Base-by-base conservation (phyloP, 2,797 vertebrate species). In the Dallia pectoralis region DNA sequence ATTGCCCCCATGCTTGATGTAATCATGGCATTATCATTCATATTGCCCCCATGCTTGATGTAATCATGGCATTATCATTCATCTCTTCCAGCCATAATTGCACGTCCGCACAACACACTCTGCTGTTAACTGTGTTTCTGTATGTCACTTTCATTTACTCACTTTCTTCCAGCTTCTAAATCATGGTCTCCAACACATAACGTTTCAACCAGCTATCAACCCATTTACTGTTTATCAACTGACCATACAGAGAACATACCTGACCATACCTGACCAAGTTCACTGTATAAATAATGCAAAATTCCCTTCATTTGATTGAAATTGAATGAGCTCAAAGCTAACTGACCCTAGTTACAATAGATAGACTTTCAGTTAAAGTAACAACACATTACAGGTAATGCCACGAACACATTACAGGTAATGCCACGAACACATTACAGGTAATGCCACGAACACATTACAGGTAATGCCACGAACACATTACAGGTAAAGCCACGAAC, bases 41-140 rank as follows among this genome's bases (percentile, higher is more conserved):
- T 77, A n/a, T n/a, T n/a, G n/a, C n/a, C n/a, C 69, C 77, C 70
- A 61, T 71, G 72, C 78, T 70, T 40, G 4, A 70, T 77, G 62
- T 80, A 78, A 83, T 81, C 65, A 67, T 61, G 36, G 56, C 32
- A 27, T 33, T 32, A 51, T 22, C 18, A 22, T 73, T 79, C 73
- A 77, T 77, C 68, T 77, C 71, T 64, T 22, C 1, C 29, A 71
- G 70, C 67, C 70, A 32, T 12, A 69, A 9, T 16, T 9, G 19
- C 18, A 56, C 18, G 22, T 25, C 44, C 19, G 44, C 29, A 32
- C 36, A 29, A 67, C n/a, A 44, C 48, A 22, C 18, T 27, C 30
- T 40, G 14, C 33, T 14, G 4, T 25, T 69, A n/a, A n/a, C 48
- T 51, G 15, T n/a, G 33, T 47, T 4, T 67, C 65, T 19, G 15